Evolutionary conservation across 2,888 invertebrate genomes (phyloP).

Genomic region (Colostygia pectinataria): DNA sequence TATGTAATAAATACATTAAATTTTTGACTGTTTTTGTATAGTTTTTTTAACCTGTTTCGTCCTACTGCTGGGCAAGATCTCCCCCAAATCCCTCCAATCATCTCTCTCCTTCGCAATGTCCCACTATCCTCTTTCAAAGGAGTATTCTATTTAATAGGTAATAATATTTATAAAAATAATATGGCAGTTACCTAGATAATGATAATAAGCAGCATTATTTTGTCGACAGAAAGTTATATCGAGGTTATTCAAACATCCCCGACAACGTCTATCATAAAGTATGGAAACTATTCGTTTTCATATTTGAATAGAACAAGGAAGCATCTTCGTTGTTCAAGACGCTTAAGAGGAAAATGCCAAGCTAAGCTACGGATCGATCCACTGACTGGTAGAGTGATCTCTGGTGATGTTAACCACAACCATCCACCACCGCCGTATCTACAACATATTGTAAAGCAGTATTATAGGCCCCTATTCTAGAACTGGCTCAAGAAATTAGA

Average conservation of each 20-base stretch:
- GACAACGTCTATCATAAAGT: slow-evolving; percentile 22
- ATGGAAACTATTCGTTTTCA: slow-evolving; percentile 35
- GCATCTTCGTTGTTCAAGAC: slow-evolving; percentile 45
- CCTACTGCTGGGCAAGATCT: too few relatives aligned
- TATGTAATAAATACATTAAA: too few relatives aligned
- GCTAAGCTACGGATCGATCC: slow-evolving; percentile 36
- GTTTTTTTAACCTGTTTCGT: too few relatives aligned
- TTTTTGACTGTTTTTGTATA: too few relatives aligned
- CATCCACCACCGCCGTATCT: slow-evolving; percentile 30
- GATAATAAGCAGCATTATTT: too few relatives aligned
- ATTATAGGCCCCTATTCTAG: too few relatives aligned
- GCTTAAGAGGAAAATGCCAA: slow-evolving; percentile 38
- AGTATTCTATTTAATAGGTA: too few relatives aligned
- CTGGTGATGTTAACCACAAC: slow-evolving; percentile 33
- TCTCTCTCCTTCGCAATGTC: too few relatives aligned
- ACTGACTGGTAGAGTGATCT: slow-evolving; percentile 13
- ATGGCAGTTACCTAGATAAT: not conserved
- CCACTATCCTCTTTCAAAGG: too few relatives aligned
- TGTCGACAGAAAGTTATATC: slow-evolving; percentile 19
- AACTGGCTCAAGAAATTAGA: too few relatives aligned
- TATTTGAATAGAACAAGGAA: slow-evolving; percentile 34
- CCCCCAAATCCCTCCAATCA: too few relatives aligned
- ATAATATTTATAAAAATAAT: not conserved
- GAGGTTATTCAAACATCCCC: slow-evolving; percentile 14
- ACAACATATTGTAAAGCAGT: not conserved